A percentile compares a stretch with the other conserved stretches of the same genome.
phyloP scores from a whole-genome alignment of 1,140 invertebrate species.

The Formica selysi region DNA sequence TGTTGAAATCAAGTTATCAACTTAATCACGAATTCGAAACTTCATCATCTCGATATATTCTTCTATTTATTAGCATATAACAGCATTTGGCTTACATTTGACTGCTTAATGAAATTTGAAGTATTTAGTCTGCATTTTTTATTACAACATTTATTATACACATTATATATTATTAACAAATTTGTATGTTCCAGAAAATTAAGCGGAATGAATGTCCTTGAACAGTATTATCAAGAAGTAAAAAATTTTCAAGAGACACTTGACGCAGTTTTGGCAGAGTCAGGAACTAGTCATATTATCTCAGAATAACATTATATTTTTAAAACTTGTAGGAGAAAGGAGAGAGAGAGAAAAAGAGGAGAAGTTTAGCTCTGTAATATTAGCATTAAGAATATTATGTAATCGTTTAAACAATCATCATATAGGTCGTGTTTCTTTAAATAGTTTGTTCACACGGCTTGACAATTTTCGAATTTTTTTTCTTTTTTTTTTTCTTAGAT shows the following conservation, averaged over 20 bases:
- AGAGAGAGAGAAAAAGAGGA: too few species aligned
- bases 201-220: slow-evolving; percentile 23
- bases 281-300: slow-evolving; percentile 62
- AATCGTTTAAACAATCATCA: slow-evolving; percentile 31
- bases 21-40: neutral
- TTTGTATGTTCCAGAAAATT: slow-evolving; percentile 67
- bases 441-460: neutral
- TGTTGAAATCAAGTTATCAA: neutral
- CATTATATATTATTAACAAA: slow-evolving; percentile 18
- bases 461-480: neutral
- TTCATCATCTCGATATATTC: neutral
- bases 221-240: slow-evolving; percentile 69
- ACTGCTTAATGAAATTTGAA: neutral
- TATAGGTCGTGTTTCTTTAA: slow-evolving; percentile 56
- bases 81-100: neutral
- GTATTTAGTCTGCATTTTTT: neutral
- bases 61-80: neutral
- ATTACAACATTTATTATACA: neutral
- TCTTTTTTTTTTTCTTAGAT: neutral
- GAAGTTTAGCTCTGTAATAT: slow-evolving; percentile 45
- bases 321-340: slow-evolving; percentile 23
- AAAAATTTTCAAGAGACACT: slow-evolving; percentile 67
- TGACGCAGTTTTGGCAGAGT: slow-evolving; percentile 66
- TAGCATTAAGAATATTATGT: slow-evolving; percentile 30
- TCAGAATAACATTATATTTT: slow-evolving; percentile 70